phyloP scores from a whole-genome alignment of 2,113 vertebrate species.

The Tenrec ecaudatus region DNA sequence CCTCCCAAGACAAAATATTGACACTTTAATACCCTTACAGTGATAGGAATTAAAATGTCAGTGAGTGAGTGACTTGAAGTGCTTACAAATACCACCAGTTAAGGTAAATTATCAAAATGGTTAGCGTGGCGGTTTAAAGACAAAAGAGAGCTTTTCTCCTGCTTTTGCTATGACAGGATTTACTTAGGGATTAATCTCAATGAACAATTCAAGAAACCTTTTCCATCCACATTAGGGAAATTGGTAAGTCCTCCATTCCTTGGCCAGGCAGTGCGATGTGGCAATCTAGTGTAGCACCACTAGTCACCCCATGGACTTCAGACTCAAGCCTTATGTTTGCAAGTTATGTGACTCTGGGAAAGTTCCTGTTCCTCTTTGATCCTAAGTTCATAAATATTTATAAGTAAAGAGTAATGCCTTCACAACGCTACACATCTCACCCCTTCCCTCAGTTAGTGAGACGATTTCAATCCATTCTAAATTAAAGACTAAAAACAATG shows the following conservation, averaged over 20 bases:
- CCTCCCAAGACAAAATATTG: conserved; percentile 77
- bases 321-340: background rate
- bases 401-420: background rate
- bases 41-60: conserved; percentile 61
- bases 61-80: conserved; percentile 57
- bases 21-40: conserved; percentile 67
- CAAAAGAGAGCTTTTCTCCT: too few species aligned
- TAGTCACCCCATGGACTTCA: background rate
- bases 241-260: conserved; percentile 12
- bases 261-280: background rate
- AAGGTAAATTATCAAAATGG: conserved; percentile 66
- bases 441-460: background rate
- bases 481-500: conserved; percentile 55
- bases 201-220: background rate
- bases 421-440: background rate
- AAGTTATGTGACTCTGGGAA: conserved; percentile 1
- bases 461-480: background rate
- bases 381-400: background rate
- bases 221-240: background rate
- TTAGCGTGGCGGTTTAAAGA: conserved; percentile 51
- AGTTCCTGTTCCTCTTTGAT: conserved; percentile 1
- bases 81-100: conserved; percentile 35
- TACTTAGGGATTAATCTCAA: too few species aligned
- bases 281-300: background rate
- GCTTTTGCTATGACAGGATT: too few species aligned